Percentiles rank a stretch among this genome's conserved stretches.
These are phyloP conservation scores for Lycocorax pyrrhopterus DNA, from an alignment of 2,113 vertebrate genomes.

Conservation along the genomic window DNA sequence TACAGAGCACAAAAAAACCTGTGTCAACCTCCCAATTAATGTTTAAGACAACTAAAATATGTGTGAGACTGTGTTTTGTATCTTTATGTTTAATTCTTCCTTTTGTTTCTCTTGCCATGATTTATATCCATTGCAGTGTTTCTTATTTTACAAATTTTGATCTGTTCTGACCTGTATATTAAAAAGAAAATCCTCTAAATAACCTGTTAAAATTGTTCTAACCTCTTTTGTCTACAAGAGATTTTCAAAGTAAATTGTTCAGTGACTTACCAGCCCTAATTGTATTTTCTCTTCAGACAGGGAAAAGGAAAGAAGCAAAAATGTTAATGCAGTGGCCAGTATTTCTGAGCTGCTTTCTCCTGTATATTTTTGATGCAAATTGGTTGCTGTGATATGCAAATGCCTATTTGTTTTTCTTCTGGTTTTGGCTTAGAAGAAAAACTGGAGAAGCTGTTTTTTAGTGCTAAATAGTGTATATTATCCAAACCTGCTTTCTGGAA, in stretches of 20 bases:
- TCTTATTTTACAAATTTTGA: not conserved
- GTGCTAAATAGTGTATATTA: not conserved
- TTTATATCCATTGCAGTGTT: not conserved
- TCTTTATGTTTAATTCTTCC: not conserved
- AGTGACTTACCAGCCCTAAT: not conserved
- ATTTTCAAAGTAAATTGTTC: not conserved
- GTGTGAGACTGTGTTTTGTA: fast-evolving
- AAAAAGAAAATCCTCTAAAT: not conserved
- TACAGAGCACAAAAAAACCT: not conserved
- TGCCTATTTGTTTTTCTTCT: not conserved
- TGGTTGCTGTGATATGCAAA: not conserved
- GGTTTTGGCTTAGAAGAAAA: not conserved
- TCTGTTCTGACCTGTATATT: not conserved
- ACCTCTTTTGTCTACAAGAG: not conserved
- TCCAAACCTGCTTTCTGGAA: not conserved
- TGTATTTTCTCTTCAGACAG: not conserved
- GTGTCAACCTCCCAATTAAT: not conserved
- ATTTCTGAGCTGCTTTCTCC: not conserved
- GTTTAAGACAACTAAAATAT: not conserved
- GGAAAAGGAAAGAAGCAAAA: not conserved
- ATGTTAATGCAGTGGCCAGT: not conserved
- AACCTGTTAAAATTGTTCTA: not conserved
- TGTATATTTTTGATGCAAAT: not conserved
- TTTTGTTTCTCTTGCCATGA: not conserved
- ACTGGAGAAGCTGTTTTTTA: not conserved